A percentile compares a stretch with the other conserved stretches of the same genome.
Evolutionary conservation across 2,888 invertebrate species (phyloP).

Genomic region (Piscicola geometra): DNA sequence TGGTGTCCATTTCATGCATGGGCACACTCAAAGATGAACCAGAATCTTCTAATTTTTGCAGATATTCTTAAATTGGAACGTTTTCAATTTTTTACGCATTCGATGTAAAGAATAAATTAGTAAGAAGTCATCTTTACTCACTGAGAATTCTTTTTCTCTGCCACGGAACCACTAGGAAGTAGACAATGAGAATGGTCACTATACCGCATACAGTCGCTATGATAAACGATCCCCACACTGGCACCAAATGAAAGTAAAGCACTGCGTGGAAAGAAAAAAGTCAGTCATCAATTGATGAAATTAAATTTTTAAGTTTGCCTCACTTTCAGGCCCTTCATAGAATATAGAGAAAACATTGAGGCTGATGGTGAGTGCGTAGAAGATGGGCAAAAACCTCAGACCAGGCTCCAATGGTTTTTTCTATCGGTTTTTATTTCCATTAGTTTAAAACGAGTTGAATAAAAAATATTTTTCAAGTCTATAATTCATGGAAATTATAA

Average conservation of each 20-base stretch:
- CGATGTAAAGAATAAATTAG: no score
- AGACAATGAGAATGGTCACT: slow-evolving; percentile 68
- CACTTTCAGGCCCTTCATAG: slow-evolving; percentile 85
- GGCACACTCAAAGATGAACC: no score
- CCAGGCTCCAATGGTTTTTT: slow-evolving; percentile 76
- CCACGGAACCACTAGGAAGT: slow-evolving; percentile 72
- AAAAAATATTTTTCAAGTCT: no score
- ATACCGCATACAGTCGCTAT: slow-evolving; percentile 67
- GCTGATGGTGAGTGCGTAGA: slow-evolving; percentile 85
- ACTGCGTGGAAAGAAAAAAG: slow-evolving; percentile 59
- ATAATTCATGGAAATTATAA: no score
- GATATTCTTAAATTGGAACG: no score
- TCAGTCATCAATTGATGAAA: no score
- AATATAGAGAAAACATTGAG: slow-evolving; percentile 90
- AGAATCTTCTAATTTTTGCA: no score
- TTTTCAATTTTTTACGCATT: no score
- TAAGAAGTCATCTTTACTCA: no score
- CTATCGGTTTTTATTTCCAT: slow-evolving; percentile 45
- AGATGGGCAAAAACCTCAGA: slow-evolving; percentile 76
- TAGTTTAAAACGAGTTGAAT: no score
- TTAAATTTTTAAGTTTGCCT: slow-evolving; percentile 52
- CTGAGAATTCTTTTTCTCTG: slow-evolving; percentile 39
- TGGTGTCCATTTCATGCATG: no score
- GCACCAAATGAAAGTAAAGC: slow-evolving; percentile 79
- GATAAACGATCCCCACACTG: slow-evolving; percentile 74